Percentiles rank a stretch among this genome's conserved stretches.
These are phyloP conservation scores for Spermophilus dauricus DNA, from an alignment of 2,113 vertebrate genomes.

Conservation along the genomic window DNA sequence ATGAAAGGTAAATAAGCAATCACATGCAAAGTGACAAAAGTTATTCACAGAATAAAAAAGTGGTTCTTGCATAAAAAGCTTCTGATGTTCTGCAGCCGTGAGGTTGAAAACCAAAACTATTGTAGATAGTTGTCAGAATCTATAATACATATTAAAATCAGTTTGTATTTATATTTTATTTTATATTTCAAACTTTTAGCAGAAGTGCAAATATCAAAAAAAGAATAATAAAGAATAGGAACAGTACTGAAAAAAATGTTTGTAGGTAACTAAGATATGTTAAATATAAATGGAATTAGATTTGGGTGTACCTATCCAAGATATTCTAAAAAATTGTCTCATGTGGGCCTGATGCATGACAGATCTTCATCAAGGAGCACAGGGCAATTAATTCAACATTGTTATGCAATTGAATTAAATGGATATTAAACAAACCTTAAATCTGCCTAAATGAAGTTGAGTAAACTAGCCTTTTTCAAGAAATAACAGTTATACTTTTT, in stretches of 20 bases:
- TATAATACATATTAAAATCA: neutral
- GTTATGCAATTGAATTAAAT: neutral
- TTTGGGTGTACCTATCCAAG: neutral
- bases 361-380: neutral
- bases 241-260: neutral
- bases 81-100: neutral
- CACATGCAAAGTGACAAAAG: neutral
- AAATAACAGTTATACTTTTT: neutral
- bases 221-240: neutral
- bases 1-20: neutral
- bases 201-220: neutral
- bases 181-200: neutral
- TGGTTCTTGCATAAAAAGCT: neutral
- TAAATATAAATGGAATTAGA: neutral
- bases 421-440: neutral
- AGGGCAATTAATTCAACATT: neutral
- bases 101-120: neutral
- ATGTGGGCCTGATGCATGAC: neutral
- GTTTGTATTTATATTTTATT: conserved; percentile 18
- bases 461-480: neutral
- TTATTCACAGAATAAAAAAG: neutral
- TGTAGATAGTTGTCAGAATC: neutral
- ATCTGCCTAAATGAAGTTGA: neutral
- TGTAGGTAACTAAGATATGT: neutral
- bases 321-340: neutral